A percentile compares a stretch with the other conserved stretches of the same genome.
Evolutionary conservation across 2,888 invertebrate genomes (phyloP).

Genomic region (Tillus elongatus): DNA sequence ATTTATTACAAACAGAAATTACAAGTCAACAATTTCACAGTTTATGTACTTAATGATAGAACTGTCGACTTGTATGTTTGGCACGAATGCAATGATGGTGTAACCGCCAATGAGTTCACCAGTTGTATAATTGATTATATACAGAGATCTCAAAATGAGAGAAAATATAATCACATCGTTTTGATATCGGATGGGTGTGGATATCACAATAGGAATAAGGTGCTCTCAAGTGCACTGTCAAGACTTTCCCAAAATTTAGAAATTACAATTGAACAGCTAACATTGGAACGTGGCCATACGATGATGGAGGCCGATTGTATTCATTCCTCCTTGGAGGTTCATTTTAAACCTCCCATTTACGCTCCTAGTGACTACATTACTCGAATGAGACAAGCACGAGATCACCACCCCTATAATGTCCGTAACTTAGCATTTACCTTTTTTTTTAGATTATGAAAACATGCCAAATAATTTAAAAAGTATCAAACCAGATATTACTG

Average conservation of each 20-base stretch:
- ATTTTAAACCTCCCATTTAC: background rate
- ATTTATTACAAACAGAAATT: constrained; percentile 3
- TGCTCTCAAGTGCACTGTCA: constrained; percentile 4
- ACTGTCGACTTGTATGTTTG: constrained; percentile 2
- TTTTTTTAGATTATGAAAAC: too few species aligned
- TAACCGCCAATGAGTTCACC: background rate
- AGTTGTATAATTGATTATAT: constrained; percentile 3
- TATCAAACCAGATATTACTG: too few species aligned
- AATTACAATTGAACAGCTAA: constrained; percentile 2
- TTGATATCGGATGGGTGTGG: constrained; percentile 4
- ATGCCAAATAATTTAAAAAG: too few species aligned
- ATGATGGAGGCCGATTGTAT: constrained; percentile 2
- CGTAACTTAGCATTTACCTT: background rate
- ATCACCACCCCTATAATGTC: constrained; percentile 2
- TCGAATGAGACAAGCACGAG: constrained; percentile 2
- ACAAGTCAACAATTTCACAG: constrained; percentile 1
- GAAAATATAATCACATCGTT: constrained; percentile 1
- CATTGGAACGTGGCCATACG: constrained; percentile 4
- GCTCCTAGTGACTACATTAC: constrained; percentile 2
- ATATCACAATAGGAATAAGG: constrained; percentile 1
- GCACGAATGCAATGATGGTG: constrained; percentile 2
- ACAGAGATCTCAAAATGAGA: constrained; percentile 2
- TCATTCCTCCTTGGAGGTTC: constrained; percentile 4
- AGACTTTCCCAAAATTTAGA: background rate
- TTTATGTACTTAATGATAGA: constrained; percentile 2